Base-by-base conservation (phyloP, 2,888 invertebrate species). In the Thelaira solivaga region DNA sequence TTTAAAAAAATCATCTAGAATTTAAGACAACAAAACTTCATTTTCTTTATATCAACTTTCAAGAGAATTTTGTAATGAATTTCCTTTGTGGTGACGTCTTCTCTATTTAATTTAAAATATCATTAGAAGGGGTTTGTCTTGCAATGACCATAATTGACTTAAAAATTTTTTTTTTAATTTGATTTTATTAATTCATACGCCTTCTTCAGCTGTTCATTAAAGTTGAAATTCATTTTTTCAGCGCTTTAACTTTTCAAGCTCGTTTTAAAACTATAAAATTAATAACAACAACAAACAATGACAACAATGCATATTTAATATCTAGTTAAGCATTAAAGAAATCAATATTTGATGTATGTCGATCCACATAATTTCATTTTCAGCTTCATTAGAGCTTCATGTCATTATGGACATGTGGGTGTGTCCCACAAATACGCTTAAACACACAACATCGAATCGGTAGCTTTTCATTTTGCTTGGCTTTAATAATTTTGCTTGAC, bases 381-480 rank as follows among this genome's bases (percentile, higher is more conserved):
- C 67, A 77, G 62, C 62, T 68, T 68, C 68, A 73, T 64, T 77
- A 73, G 77, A 77, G 73, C 73, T 73, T 64, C 24, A 51, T 65
- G 49, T 43, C 53, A 53, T 18, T 47, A 45, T 29, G 39, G 39
- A 47, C 26, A 62, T 61, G 68, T 61, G 61, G 67, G 74, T 67
- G 74, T 61, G 74, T n/a, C n/a, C n/a, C n/a, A n/a, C n/a, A n/a
- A 26, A 22, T 34, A 34, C 10, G 8, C 36, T 31, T 68, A 22
- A 45, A 16, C 43, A 8, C 22, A 10, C 13, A 8, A n/a, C n/a
- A n/a, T n/a, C n/a, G n/a, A n/a, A n/a, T 59, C 55, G 45, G 49
- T 8, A 34, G 43, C 26, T 41, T n/a, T n/a, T n/a, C n/a, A n/a
- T n/a, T n/a, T n/a, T n/a, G n/a, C n/a, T n/a, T n/a, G n/a, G n/a